Evolutionary conservation across 2,888 invertebrate species (phyloP).

Genomic region (Falcaria lacertinaria): DNA sequence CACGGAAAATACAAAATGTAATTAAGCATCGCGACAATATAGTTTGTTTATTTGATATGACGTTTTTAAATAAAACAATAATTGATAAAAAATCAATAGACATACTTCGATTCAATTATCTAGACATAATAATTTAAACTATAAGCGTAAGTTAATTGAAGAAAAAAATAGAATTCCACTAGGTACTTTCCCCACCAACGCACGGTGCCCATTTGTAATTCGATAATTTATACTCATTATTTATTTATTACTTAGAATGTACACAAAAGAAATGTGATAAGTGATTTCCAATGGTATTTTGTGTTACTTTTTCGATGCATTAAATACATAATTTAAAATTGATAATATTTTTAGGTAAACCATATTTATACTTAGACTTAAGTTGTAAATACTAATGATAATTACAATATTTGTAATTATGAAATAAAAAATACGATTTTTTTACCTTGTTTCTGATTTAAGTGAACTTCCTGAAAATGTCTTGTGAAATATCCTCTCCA

Average conservation of each 20-base stretch:
- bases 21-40: too few relatives aligned
- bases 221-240: conserved; percentile 6
- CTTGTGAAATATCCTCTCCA: neutral
- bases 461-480: conserved; percentile 4
- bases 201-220: conserved; percentile 27
- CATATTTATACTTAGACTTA: conserved; percentile 61
- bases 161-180: conserved; percentile 19
- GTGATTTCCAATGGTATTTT: conserved; percentile 48
- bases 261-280: conserved; percentile 75
- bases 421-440: conserved; percentile 53
- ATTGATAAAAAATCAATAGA: too few relatives aligned
- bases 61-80: too few relatives aligned
- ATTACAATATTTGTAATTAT: conserved; percentile 73
- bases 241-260: conserved; percentile 36
- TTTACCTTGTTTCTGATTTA: conserved; percentile 17
- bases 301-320: conserved; percentile 65
- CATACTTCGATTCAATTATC: too few relatives aligned
- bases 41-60: too few relatives aligned
- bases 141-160: too few relatives aligned
- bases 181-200: conserved; percentile 49
- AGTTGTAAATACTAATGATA: conserved; percentile 71
- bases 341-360: conserved; percentile 63
- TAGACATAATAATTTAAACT: too few relatives aligned
- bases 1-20: too few relatives aligned
- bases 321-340: conserved; percentile 48